Evolutionary conservation across 2,113 vertebrate genomes (phyloP).

Genomic region (Thalassarche chlororhynchos): DNA sequence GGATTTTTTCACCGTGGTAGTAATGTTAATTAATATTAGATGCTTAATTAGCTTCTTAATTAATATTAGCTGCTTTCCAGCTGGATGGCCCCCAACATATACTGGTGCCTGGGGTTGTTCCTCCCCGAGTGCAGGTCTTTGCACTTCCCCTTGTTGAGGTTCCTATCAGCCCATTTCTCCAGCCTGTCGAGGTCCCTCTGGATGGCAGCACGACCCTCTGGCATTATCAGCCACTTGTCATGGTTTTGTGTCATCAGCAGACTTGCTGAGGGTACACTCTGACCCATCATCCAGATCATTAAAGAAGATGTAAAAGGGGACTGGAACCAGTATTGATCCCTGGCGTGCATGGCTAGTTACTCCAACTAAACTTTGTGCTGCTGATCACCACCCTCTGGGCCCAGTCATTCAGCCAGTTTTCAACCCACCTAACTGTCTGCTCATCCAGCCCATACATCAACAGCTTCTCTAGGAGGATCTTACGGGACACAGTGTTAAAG

Average conservation of each 20-base stretch:
- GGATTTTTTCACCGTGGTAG: fast-evolving
- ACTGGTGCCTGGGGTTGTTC: neutral
- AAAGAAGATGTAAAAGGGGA: neutral
- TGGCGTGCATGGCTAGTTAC: neutral
- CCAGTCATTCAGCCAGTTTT: neutral
- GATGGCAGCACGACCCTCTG: neutral
- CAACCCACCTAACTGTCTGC: neutral
- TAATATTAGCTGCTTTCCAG: neutral
- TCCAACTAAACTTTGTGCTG: neutral
- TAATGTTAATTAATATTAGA: neutral
- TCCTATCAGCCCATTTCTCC: neutral
- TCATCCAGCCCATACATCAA: neutral
- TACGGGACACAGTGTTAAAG: neutral
- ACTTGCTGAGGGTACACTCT: neutral
- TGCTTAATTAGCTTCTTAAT: neutral
- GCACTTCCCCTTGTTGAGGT: neutral
- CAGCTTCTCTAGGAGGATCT: neutral
- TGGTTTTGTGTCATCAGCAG: neutral
- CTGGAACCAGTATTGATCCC: neutral
- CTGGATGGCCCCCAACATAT: neutral
- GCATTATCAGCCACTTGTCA: neutral
- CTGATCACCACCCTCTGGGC: neutral
- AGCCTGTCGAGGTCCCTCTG: neutral
- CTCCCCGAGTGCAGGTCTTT: neutral
- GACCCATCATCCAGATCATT: neutral